Percentiles rank a stretch among this genome's conserved stretches.
Evolutionary conservation across 2,888 invertebrate species (phyloP).

Genomic region (Orthosia gothica): DNA sequence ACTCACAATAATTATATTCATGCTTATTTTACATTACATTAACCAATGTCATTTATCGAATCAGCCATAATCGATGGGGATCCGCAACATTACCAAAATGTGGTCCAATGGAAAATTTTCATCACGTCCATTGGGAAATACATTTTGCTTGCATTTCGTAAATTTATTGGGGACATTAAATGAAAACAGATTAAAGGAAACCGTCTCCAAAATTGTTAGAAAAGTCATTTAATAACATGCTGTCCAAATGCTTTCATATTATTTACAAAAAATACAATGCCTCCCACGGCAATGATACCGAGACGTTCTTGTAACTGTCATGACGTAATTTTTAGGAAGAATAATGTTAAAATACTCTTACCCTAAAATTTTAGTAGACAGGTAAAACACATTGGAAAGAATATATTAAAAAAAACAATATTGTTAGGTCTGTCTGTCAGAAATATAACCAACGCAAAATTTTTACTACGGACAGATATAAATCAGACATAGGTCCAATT

Average conservation of each 20-base stretch:
- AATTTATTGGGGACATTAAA: neutral
- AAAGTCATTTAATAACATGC: constrained; percentile 13
- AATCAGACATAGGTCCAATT: neutral
- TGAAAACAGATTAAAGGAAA: constrained; percentile 6
- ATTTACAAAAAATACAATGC: neutral
- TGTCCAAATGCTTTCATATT: constrained; percentile 15
- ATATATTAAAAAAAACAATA: neutral
- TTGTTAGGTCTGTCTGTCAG: neutral
- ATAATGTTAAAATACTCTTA: neutral
- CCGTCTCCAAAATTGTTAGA: constrained; percentile 2
- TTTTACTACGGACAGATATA: neutral
- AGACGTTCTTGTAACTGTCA: constrained; percentile 13
- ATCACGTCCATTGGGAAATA: constrained; percentile 7
- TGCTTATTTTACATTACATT: neutral
- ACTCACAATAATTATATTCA: neutral
- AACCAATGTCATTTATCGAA: neutral
- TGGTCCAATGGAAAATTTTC: constrained; percentile 5
- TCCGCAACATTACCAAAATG: constrained; percentile 20
- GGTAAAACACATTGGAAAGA: neutral
- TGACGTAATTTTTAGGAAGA: no score
- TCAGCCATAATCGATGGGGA: constrained; percentile 15
- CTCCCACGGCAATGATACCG: neutral
- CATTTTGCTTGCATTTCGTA: constrained; percentile 13
- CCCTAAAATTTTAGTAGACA: neutral
- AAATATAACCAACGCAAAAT: neutral